Percentiles rank a stretch among this genome's conserved stretches.
phyloP scores from a whole-genome alignment of 2,797 vertebrate species.

The Aeoliscus strigatus region DNA sequence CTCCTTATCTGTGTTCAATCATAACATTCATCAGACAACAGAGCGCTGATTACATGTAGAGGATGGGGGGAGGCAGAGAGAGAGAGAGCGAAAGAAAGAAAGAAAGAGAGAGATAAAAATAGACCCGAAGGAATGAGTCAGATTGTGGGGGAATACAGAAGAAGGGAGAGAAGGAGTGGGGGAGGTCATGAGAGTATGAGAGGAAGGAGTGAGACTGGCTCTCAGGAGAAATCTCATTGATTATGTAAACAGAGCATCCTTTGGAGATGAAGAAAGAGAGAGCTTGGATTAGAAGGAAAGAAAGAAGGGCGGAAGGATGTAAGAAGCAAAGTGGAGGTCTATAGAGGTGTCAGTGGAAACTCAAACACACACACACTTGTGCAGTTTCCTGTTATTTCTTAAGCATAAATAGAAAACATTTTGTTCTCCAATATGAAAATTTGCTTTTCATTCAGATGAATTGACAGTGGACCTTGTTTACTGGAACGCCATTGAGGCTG shows the following conservation, averaged over 20 bases:
- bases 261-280: slow-evolving; percentile 37
- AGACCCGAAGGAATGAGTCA: slow-evolving; percentile 73
- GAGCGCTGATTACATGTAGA: slow-evolving; percentile 57
- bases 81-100: slow-evolving; percentile 41
- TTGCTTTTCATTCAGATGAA: too few species aligned
- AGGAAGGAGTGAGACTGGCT: slow-evolving; percentile 35
- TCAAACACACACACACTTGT: slow-evolving; percentile 1
- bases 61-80: slow-evolving; percentile 27
- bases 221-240: slow-evolving; percentile 59
- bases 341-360: too few species aligned
- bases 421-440: too few species aligned
- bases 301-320: slow-evolving; percentile 14
- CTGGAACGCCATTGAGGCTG: too few species aligned
- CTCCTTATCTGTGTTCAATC: slow-evolving; percentile 57
- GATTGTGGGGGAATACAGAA: slow-evolving; percentile 56
- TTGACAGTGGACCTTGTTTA: too few species aligned
- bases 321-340: slow-evolving; percentile 9
- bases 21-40: slow-evolving; percentile 60
- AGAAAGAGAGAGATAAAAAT: slow-evolving; percentile 60
- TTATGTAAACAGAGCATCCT: slow-evolving; percentile 64
- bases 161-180: slow-evolving; percentile 28
- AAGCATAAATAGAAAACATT: too few species aligned
- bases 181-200: slow-evolving; percentile 38
- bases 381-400: too few species aligned
- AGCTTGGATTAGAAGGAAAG: slow-evolving; percentile 25